Evolutionary conservation across 2,888 invertebrate species (phyloP).

Genomic region (Tenodera sinensis): DNA sequence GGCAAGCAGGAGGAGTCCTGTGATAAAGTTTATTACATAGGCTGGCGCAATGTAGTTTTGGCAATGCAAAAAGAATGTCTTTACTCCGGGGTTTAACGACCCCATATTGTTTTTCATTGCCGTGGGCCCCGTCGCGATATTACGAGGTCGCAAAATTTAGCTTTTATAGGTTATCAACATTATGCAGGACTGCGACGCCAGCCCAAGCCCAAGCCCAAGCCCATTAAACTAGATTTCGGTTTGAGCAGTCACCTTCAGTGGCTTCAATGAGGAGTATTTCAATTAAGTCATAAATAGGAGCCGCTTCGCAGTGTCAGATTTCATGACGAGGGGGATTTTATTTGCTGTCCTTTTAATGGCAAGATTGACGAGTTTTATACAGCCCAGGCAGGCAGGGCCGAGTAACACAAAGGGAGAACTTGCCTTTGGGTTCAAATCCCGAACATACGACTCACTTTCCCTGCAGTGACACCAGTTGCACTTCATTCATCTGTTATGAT

Average conservation of each 20-base stretch:
- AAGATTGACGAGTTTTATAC: background rate
- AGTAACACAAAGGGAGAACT: background rate
- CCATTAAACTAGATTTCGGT: slow-evolving; percentile 13
- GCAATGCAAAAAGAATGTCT: slow-evolving; percentile 11
- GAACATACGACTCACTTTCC: too few species aligned
- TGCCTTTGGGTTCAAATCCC: too few species aligned
- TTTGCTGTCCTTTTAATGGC: background rate
- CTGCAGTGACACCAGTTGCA: too few species aligned
- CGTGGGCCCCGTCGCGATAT: background rate
- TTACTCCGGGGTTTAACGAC: slow-evolving; percentile 8
- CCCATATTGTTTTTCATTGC: slow-evolving; percentile 19
- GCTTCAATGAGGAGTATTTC: background rate
- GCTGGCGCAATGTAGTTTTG: background rate
- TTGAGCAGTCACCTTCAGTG: background rate
- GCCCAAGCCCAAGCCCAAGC: too few species aligned
- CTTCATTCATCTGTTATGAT: too few species aligned
- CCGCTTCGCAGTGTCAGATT: background rate
- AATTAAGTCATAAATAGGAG: background rate
- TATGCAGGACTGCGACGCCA: background rate
- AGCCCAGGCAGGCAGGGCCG: too few species aligned
- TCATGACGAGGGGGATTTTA: background rate
- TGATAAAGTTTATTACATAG: slow-evolving; percentile 14
- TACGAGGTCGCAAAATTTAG: slow-evolving; percentile 16
- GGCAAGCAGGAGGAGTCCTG: background rate
- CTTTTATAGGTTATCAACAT: slow-evolving; percentile 18